A percentile compares a stretch with the other conserved stretches of the same genome.
Evolutionary conservation across 2,113 vertebrate species (phyloP).

Genomic region (Procavia capensis): DNA sequence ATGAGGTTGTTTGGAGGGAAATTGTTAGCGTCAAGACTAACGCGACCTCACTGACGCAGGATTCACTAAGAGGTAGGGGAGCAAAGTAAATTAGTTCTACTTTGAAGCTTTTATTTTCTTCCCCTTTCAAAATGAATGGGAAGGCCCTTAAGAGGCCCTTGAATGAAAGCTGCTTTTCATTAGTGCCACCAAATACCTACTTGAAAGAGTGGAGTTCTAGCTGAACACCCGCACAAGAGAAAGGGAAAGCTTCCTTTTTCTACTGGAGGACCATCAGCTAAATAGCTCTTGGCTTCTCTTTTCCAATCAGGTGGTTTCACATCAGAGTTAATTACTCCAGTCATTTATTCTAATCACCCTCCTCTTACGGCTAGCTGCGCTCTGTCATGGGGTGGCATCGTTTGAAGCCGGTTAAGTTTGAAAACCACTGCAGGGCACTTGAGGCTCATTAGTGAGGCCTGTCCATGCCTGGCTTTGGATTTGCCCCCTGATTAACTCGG

Average conservation of each 20-base stretch:
- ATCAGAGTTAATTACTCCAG: constrained; percentile 91
- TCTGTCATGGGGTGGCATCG: constrained; percentile 84
- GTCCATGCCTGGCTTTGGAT: constrained; percentile 85
- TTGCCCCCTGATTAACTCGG: constrained; percentile 81
- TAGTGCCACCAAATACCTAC: constrained; percentile 86
- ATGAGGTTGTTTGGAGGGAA: constrained; percentile 42
- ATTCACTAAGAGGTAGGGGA: constrained; percentile 83
- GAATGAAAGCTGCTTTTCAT: constrained; percentile 90
- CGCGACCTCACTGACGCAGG: constrained; percentile 61
- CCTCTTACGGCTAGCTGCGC: constrained; percentile 83
- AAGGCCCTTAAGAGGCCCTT: constrained; percentile 85
- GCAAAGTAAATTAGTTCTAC: constrained; percentile 89
- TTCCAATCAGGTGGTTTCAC: constrained; percentile 90
- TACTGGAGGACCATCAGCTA: constrained; percentile 83
- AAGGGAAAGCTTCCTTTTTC: constrained; percentile 84
- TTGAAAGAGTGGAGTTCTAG: constrained; percentile 85
- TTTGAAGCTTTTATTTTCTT: constrained; percentile 90
- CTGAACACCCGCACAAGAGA: constrained; percentile 81
- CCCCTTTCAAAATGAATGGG: constrained; percentile 85
- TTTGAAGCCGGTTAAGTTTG: constrained; percentile 87
- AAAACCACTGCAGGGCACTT: constrained; percentile 87
- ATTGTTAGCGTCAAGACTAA: constrained; percentile 65
- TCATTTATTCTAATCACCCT: constrained; percentile 93
- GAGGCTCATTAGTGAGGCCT: constrained; percentile 90
- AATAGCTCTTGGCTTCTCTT: constrained; percentile 88